A percentile compares a stretch with the other conserved stretches of the same genome.
These are phyloP conservation scores for Solenodon paradoxus DNA, from an alignment of 2,113 vertebrate genomes.

Conservation along the genomic window DNA sequence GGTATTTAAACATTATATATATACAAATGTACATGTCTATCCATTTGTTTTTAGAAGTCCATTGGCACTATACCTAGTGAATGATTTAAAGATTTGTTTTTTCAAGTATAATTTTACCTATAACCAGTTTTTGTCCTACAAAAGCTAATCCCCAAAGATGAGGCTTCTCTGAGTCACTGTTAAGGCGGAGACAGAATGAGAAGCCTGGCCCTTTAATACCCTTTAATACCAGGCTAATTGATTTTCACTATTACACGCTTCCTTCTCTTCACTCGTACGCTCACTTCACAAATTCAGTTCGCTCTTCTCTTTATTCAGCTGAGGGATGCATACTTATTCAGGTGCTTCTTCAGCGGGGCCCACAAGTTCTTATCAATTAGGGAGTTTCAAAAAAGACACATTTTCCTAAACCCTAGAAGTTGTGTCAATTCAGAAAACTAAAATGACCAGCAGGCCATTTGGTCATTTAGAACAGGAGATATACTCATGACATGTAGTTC, in stretches of 20 bases:
- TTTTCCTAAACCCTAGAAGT: not conserved
- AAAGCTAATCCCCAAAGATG: not conserved
- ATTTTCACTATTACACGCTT: fast-evolving
- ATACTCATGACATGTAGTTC: not conserved
- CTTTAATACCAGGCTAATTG: not conserved
- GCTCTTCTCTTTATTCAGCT: not conserved
- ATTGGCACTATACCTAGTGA: not conserved
- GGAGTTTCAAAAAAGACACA: not conserved
- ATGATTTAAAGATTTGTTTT: not conserved
- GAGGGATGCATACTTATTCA: not conserved
- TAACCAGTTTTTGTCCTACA: not conserved
- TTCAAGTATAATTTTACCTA: not conserved
- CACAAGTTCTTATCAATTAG: not conserved
- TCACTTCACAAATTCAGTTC: not conserved
- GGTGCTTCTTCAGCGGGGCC: not conserved
- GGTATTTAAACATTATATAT: not conserved
- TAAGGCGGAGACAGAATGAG: not conserved
- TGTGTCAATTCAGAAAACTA: not conserved
- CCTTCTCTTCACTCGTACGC: not conserved
- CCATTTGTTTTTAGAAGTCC: not conserved
- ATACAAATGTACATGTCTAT: not conserved
- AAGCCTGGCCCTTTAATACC: not conserved
- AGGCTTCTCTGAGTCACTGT: not conserved
- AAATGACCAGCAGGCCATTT: not conserved
- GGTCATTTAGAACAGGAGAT: not conserved